These are phyloP conservation scores for Sebastes schlegelii DNA, from an alignment of 2,113 vertebrate genomes.

Conservation along the genomic window DNA sequence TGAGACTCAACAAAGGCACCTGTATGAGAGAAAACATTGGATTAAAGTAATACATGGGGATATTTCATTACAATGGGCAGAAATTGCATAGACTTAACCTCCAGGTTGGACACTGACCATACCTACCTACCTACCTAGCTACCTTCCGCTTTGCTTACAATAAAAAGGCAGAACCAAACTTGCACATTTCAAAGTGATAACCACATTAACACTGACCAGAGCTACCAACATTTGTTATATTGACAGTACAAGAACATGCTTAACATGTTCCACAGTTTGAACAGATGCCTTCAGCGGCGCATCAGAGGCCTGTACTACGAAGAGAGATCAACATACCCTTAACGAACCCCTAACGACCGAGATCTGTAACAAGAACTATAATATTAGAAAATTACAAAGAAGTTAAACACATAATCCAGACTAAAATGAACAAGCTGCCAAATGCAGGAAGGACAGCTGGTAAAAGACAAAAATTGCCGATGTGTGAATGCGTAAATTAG, in stretches of 20 bases:
- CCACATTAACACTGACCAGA: constrained; percentile 16
- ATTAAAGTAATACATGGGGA: not conserved
- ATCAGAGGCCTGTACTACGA: not conserved
- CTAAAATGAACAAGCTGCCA: too few relatives aligned
- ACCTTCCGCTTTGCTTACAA: not conserved
- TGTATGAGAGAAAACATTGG: not conserved
- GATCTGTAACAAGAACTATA: too few relatives aligned
- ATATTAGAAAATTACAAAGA: too few relatives aligned
- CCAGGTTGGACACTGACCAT: not conserved
- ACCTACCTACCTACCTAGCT: not conserved
- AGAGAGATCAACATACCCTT: too few relatives aligned
- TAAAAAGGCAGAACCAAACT: not conserved
- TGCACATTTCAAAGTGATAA: not conserved
- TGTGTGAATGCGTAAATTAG: too few relatives aligned
- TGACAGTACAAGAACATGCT: constrained; percentile 27
- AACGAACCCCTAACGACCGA: too few relatives aligned
- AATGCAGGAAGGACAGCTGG: too few relatives aligned
- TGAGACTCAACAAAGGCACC: constrained; percentile 37
- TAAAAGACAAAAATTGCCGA: too few relatives aligned
- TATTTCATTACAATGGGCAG: not conserved
- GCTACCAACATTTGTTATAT: not conserved
- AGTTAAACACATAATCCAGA: too few relatives aligned
- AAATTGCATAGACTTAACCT: constrained; percentile 16
- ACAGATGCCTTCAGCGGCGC: not conserved
- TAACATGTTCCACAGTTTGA: constrained; percentile 15